Conservation (phyloP, 2,113 vertebrate genomes). For the Gadus chalcogrammus region DNA sequence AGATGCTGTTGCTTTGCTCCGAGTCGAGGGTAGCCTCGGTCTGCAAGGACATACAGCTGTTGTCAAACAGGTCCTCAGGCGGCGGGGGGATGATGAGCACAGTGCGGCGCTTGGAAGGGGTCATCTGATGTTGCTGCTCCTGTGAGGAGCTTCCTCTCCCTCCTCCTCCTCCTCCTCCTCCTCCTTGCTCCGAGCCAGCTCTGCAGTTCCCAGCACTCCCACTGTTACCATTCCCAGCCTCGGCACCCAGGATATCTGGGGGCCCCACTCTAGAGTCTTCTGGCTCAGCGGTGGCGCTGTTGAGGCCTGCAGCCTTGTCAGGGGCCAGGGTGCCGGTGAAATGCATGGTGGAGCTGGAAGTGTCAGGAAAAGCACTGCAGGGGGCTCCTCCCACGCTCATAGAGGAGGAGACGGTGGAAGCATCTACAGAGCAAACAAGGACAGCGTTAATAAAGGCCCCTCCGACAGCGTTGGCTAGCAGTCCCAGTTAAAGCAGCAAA, state of each 20-base stretch:
- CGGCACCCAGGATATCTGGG: constrained; percentile 60
- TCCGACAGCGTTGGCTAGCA: constrained; percentile 84
- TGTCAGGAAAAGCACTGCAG: constrained; percentile 97
- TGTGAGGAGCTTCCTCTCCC: constrained; percentile 73
- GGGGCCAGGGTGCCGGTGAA: constrained; percentile 82
- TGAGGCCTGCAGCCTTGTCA: constrained; percentile 82
- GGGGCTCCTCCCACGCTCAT: constrained; percentile 93
- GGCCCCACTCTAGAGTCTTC: constrained; percentile 74
- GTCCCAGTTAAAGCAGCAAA: constrained; percentile 81
- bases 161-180: constrained; percentile 59
- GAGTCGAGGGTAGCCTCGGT: constrained; percentile 87
- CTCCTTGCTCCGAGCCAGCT: constrained; percentile 37
- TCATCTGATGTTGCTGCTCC: constrained; percentile 84
- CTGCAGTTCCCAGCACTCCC: constrained; percentile 33
- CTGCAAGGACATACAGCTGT: constrained; percentile 97
- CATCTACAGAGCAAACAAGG: constrained; percentile 97
- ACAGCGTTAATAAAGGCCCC: constrained; percentile 85
- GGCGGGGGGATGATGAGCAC: constrained; percentile 97
- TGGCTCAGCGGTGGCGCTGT: constrained; percentile 82
- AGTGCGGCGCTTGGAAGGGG: constrained; percentile 88
- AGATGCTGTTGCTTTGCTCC: constrained; percentile 97
- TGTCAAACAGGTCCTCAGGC: constrained; percentile 95
- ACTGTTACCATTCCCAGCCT: constrained; percentile 40
- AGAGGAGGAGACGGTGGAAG: constrained; percentile 90
- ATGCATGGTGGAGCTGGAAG: constrained; percentile 91